These are phyloP conservation scores for Disparrhopalites patrizii DNA, from an alignment of 2,888 invertebrate genomes.

Conservation along the genomic window DNA sequence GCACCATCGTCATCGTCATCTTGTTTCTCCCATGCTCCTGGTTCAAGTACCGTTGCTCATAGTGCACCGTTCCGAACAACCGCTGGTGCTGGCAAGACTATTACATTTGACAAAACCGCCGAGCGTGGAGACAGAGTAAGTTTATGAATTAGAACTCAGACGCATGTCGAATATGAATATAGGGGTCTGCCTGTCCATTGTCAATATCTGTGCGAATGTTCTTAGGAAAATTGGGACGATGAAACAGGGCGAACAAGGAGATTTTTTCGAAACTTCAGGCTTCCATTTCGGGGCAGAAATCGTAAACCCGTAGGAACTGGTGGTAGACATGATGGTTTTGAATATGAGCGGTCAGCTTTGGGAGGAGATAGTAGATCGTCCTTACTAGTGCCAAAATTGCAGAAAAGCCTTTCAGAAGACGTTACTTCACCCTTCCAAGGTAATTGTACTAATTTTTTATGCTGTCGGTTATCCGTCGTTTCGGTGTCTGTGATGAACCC, in stretches of 20 bases:
- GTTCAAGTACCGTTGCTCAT: too few species aligned
- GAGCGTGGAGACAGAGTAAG: slow-evolving; percentile 66
- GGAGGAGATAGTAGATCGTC: slow-evolving; percentile 34
- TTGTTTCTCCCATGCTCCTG: not conserved
- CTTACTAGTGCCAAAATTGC: slow-evolving; percentile 42
- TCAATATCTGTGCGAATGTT: too few species aligned
- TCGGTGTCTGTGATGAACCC: too few species aligned
- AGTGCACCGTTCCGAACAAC: too few species aligned
- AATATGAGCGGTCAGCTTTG: slow-evolving; percentile 38
- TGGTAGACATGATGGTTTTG: slow-evolving; percentile 32
- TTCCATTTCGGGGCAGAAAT: slow-evolving; percentile 63
- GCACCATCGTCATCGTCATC: slow-evolving; percentile 16
- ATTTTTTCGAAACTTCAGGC: slow-evolving; percentile 69
- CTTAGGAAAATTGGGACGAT: slow-evolving; percentile 55
- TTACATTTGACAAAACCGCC: slow-evolving; percentile 84
- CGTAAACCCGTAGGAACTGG: slow-evolving; percentile 55
- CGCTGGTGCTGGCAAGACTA: slow-evolving; percentile 67
- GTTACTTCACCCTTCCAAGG: slow-evolving; percentile 39
- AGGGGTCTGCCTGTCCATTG: too few species aligned
- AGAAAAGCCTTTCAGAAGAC: slow-evolving; percentile 53
- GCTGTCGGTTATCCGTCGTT: too few species aligned
- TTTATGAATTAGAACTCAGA: not conserved
- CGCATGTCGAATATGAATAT: too few species aligned
- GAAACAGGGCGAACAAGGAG: slow-evolving; percentile 60
- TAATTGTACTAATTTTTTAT: not conserved